Base-by-base conservation (phyloP, 2,113 vertebrate species). In the Pluvianellus socialis region DNA sequence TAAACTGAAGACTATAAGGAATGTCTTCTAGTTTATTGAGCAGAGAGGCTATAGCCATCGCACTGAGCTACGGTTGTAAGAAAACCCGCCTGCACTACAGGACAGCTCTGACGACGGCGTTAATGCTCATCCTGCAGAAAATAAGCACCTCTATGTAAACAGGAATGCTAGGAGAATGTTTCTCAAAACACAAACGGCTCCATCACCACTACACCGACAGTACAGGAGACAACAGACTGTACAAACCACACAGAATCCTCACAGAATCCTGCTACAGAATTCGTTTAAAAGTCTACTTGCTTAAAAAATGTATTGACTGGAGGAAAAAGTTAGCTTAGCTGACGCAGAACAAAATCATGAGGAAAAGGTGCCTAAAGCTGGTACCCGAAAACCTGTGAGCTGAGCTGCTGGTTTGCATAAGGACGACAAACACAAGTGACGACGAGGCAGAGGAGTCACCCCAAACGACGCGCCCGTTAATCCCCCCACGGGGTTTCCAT, bases 161-260 rank as follows among this genome's bases (percentile, higher is more conserved):
- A 5, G 38, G 6, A 53, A 40, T 0, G 10, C 21, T 17, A 42
- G 19, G 14, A 79, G 19, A 67, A 33, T 28, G 3, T 5, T 73
- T 33, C 24, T 23, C 40, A 45, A 28, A 10, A 0, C 26, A 11
- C 7, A 19, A 16, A 1, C 0, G 6, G 33, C 19, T 26, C 0
- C 7, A 27, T 11, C 35, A 33, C 27, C 22, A 10, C 12, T 12
- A 14, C 3, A 23, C 9, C 0, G 22, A 13, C 66, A 58, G 10
- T 5, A 27, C 19, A 15, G 65, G 7, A 40, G 2, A 8, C 3
- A 30, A 0, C 14, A 12, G 4, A 20, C 44, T 10, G 3, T 0
- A 7, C 0, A 12, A 71, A 38, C 14, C 15, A 14, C 6, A 2
- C 0, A n/a, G 30, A 6, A 23, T 4, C 13, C 77, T 79, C 16